phyloP scores from a whole-genome alignment of 2,797 vertebrate species.

The Pseudochaenichthys georgianus region DNA sequence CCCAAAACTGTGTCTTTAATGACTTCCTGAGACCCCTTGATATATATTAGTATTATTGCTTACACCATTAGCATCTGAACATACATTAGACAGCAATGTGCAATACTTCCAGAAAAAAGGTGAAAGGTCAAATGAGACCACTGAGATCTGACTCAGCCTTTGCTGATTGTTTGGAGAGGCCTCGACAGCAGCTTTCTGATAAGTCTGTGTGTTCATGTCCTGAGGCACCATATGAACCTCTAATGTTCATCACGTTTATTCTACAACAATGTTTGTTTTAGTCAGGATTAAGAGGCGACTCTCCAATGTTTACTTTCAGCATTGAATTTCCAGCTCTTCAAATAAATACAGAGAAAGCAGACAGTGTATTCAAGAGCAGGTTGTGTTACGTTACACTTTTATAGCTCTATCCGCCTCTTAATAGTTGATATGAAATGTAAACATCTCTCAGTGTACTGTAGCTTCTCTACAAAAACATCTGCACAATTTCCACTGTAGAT shows the following conservation, averaged over 20 bases:
- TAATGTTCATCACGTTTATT: background rate
- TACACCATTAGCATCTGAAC: background rate
- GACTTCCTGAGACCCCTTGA: background rate
- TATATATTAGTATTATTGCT: background rate
- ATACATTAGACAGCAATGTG: background rate
- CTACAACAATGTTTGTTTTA: background rate
- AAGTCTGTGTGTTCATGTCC: constrained; percentile 33
- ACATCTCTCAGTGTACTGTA: background rate
- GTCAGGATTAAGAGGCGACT: background rate
- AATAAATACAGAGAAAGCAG: background rate
- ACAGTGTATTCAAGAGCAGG: background rate
- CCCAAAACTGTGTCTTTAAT: background rate
- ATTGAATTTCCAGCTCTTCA: background rate
- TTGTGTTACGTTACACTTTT: background rate
- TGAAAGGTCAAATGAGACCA: constrained; percentile 63
- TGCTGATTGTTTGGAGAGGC: constrained; percentile 49
- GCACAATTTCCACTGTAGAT: background rate
- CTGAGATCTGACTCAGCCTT: constrained; percentile 63
- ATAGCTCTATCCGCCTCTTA: background rate
- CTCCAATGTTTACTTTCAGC: background rate
- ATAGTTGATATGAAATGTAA: background rate
- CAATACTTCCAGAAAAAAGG: constrained; percentile 34
- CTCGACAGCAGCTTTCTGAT: constrained; percentile 53
- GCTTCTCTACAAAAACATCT: background rate
- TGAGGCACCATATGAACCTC: background rate